A percentile compares a stretch with the other conserved stretches of the same genome.
Conservation (phyloP, 2,797 vertebrate genomes). For the Loris lydekkerianus region DNA sequence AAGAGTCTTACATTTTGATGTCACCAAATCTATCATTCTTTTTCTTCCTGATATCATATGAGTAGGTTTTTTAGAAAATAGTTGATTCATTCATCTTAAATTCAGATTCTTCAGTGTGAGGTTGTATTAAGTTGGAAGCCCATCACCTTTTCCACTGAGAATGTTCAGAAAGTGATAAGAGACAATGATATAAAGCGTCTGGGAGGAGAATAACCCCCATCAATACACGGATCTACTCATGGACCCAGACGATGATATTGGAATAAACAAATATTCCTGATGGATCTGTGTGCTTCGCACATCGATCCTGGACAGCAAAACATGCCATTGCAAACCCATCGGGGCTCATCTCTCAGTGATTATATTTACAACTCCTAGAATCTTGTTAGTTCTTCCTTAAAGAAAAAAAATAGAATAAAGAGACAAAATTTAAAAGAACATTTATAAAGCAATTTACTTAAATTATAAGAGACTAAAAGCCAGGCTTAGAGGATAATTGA, state of each 20-base stretch:
- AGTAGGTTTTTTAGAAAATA: neutral
- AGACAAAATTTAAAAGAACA: slow-evolving; percentile 72
- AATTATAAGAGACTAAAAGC: slow-evolving; percentile 71
- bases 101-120: slow-evolving; percentile 29
- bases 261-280: neutral
- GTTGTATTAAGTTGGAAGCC: slow-evolving; percentile 10
- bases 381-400: slow-evolving; percentile 48
- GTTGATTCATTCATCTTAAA: neutral
- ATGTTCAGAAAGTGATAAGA: neutral
- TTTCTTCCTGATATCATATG: neutral
- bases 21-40: neutral
- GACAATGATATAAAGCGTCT: neutral
- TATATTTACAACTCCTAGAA: slow-evolving; percentile 63
- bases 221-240: rapidly evolving
- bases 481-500: slow-evolving; percentile 79
- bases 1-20: neutral
- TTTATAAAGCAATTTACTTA: slow-evolving; percentile 76
- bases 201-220: neutral
- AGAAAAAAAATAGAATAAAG: slow-evolving; percentile 8
- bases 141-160: neutral
- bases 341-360: slow-evolving; percentile 21
- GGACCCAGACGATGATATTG: neutral
- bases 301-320: neutral
- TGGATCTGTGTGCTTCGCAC: neutral
- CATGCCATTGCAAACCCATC: neutral